Percentiles rank a stretch among this genome's conserved stretches.
phyloP scores from a whole-genome alignment of 2,797 vertebrate species.

The Acanthiza pusilla region DNA sequence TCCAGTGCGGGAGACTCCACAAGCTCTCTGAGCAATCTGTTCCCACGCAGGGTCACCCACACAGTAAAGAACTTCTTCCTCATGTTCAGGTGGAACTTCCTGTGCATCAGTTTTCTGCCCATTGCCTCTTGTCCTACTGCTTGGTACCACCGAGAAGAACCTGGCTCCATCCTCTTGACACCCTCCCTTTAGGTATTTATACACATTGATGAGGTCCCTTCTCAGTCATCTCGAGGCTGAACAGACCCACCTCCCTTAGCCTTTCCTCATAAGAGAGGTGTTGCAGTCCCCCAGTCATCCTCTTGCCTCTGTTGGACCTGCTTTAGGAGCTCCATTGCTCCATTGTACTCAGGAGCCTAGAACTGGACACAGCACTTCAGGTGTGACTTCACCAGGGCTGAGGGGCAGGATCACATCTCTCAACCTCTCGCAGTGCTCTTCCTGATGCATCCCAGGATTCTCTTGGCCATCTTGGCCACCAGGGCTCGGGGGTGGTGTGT shows the following conservation, averaged over 20 bases:
- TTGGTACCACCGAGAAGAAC: not conserved
- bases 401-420: not conserved
- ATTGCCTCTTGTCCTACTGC: not conserved
- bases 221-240: not conserved
- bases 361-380: not conserved
- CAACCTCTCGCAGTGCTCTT: not conserved
- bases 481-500: not conserved
- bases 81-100: not conserved
- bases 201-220: not conserved
- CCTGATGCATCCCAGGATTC: not conserved
- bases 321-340: not conserved
- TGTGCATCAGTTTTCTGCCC: not conserved
- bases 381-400: not conserved
- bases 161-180: not conserved
- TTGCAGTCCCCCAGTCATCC: not conserved
- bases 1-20: not conserved
- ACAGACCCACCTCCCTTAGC: not conserved
- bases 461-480: not conserved
- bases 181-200: not conserved
- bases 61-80: not conserved
- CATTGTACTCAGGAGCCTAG: not conserved
- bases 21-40: not conserved
- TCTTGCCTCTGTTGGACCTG: not conserved
- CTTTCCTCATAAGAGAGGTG: accelerated
- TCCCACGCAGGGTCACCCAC: not conserved